Evolutionary conservation across 2,113 vertebrate genomes (phyloP).

Genomic region (Clinocottus analis): DNA sequence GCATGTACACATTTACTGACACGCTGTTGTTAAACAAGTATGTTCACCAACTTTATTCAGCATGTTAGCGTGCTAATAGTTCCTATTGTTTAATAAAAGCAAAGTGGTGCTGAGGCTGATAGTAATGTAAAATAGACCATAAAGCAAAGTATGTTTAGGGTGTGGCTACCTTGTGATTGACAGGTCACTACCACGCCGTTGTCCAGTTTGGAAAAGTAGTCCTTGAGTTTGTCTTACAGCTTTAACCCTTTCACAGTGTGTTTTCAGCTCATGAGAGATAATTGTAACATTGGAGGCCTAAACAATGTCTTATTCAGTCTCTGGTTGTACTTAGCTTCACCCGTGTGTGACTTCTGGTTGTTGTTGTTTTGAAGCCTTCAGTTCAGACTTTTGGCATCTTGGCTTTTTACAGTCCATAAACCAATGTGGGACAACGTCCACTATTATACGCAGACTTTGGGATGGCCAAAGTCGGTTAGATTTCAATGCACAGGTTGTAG

Average conservation of each 20-base stretch:
- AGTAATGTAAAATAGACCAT: background rate
- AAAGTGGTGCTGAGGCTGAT: background rate
- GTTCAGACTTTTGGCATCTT: no score
- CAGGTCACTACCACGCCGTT: background rate
- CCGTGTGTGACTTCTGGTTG: background rate
- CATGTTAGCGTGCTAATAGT: background rate
- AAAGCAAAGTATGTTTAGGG: background rate
- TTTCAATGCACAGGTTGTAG: slow-evolving; percentile 2
- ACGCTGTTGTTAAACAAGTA: background rate
- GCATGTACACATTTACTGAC: background rate
- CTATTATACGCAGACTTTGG: background rate
- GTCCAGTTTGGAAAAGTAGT: background rate
- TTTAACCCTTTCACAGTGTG: background rate
- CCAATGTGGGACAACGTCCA: background rate
- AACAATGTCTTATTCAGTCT: background rate
- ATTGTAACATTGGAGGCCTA: background rate
- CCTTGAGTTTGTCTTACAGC: background rate
- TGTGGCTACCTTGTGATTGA: background rate
- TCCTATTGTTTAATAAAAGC: background rate
- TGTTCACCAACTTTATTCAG: background rate
- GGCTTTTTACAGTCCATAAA: no score
- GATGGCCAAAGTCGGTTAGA: background rate
- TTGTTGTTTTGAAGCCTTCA: no score
- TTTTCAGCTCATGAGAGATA: background rate
- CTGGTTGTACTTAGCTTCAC: background rate